These are phyloP conservation scores for Spheniscus mendiculus DNA, from an alignment of 2,113 vertebrate species.

Conservation along the genomic window DNA sequence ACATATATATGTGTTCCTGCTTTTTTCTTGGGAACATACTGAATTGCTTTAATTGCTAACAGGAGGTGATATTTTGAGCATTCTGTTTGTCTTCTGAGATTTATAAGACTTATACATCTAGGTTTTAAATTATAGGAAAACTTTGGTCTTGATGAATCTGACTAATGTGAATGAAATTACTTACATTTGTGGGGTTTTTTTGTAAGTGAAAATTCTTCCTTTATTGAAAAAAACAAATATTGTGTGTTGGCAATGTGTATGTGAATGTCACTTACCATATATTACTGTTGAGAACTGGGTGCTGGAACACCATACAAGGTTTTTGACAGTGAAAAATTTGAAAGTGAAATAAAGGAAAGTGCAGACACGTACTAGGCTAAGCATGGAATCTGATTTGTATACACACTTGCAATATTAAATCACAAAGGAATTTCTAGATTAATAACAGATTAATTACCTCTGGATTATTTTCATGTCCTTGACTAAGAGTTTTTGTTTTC, in stretches of 20 bases:
- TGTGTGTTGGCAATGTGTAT: fast-evolving
- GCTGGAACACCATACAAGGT: not conserved
- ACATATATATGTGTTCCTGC: not conserved
- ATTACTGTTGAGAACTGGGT: not conserved
- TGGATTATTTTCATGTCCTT: not conserved
- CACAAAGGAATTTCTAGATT: not conserved
- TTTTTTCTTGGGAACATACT: not conserved
- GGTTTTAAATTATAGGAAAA: not conserved
- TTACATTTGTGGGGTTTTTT: fast-evolving
- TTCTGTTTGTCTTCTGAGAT: not conserved
- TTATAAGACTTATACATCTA: not conserved
- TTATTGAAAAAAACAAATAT: not conserved
- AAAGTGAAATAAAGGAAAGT: not conserved
- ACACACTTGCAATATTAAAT: not conserved
- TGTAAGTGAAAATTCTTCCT: not conserved
- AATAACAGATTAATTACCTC: not conserved
- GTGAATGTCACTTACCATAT: not conserved
- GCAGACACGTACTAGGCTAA: not conserved
- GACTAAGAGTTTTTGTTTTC: not conserved
- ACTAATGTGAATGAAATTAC: not conserved
- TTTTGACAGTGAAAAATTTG: not conserved
- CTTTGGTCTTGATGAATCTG: not conserved
- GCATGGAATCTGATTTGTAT: not conserved
- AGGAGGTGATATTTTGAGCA: not conserved
- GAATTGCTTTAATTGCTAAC: not conserved